Conservation (phyloP, 2,888 invertebrate species). For the Coleophora flavipennella region DNA sequence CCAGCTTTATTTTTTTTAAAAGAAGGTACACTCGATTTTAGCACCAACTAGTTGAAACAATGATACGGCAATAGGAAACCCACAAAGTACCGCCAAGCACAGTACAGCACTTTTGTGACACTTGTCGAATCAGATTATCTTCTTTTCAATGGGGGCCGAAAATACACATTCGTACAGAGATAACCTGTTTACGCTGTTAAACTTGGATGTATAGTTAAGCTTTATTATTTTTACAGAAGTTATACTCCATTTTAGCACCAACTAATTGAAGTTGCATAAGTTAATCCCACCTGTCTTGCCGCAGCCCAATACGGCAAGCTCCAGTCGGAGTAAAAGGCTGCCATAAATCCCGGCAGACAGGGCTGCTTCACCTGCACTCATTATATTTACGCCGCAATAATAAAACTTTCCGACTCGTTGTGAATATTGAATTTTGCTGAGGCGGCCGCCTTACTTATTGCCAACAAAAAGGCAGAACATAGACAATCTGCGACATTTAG, state of each 20-base stretch:
- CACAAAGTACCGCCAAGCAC: too few species aligned
- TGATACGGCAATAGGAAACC: too few species aligned
- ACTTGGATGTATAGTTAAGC: too few species aligned
- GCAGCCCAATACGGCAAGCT: slow-evolving; percentile 14
- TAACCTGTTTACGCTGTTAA: too few species aligned
- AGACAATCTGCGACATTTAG: too few species aligned
- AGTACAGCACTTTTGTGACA: too few species aligned
- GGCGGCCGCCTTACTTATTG: slow-evolving; percentile 65
- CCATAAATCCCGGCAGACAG: slow-evolving; percentile 60
- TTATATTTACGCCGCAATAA: slow-evolving; percentile 71
- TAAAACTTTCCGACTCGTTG: slow-evolving; percentile 66
- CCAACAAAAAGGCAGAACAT: slow-evolving; percentile 36
- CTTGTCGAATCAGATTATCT: too few species aligned
- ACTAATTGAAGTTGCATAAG: slow-evolving; percentile 28
- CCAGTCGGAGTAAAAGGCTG: slow-evolving; percentile 32
- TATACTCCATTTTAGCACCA: slow-evolving; percentile 30
- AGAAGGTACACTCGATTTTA: too few species aligned
- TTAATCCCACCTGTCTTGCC: slow-evolving; percentile 49
- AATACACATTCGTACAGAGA: too few species aligned
- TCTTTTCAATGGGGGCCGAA: too few species aligned
- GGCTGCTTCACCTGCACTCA: slow-evolving; percentile 67
- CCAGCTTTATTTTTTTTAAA: too few species aligned
- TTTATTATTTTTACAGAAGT: slow-evolving; percentile 25
- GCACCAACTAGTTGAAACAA: too few species aligned
- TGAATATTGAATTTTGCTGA: slow-evolving; percentile 68